Evolutionary conservation across 2,888 invertebrate species (phyloP), one percentile per base, ranked within the genome.

Genomic region (Calameuta filiformis): DNA sequence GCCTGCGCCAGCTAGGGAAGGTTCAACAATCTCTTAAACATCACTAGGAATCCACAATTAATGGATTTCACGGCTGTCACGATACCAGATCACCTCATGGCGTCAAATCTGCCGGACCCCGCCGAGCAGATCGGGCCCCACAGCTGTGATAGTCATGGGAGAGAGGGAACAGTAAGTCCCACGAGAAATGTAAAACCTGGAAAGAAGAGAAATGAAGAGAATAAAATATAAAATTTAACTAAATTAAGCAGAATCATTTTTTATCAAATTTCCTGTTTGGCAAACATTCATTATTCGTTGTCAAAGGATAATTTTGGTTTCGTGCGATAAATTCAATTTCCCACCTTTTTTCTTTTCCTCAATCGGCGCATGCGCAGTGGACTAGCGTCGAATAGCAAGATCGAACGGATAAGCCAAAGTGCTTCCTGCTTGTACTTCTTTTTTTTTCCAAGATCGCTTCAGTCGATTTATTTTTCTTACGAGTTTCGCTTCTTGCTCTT

Each of bases 51-150:
- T 85, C 81, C 79, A 80, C 79, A 82, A 85, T 83, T 84, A 82
- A 82, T 84, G 81, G 81, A 85, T 84, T 85, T 85, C 82, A 85
- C 82, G 83, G 82, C 79, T 83, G 85, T 83, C 83, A 69, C 37
- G 71, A 75, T 73, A 68, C 68, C 56, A 76, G 76, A 83, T 75
- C 71, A 34, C 71, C 71, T 31, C 71, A 4, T 34, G 31, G 31
- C 12, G 71, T 56, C 23, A 56, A 56, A 56, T 81, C 76, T 79
- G 78, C 35, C 74, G 34, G 56, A 40, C 69, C 69, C 73, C 79
- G 56, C 78, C 79, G 33, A 71, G 71, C 33, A 31, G 71, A 31
- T 71, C 71, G 12, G 12, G 6, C 34, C 71, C 71, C 31, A 33
- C 31, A 15, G 71, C 71, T 31, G 71, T 31, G 71, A 31, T 31